A percentile compares a stretch with the other conserved stretches of the same genome.
phyloP scores from a whole-genome alignment of 2,888 invertebrate genomes.

The Plagodis dolabraria region DNA sequence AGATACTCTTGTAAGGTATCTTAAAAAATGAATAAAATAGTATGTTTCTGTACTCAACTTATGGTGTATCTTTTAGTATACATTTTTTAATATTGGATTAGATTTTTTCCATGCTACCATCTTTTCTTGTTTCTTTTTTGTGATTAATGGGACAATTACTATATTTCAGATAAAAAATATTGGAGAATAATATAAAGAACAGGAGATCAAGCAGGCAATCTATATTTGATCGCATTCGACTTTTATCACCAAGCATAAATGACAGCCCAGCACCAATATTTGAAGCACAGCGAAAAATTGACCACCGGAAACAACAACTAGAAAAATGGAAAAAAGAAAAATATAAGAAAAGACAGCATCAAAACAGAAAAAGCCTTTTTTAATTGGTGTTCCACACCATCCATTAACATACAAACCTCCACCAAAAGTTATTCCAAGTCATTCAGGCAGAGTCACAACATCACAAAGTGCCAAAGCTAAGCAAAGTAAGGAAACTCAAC shows the following conservation, averaged over 20 bases:
- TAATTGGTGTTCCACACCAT: conserved; percentile 60
- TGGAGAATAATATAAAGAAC: conserved; percentile 55
- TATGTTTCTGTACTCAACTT: no score
- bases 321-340: conserved; percentile 77
- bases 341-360: conserved; percentile 58
- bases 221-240: conserved; percentile 62
- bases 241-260: conserved; percentile 47
- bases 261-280: conserved; percentile 50
- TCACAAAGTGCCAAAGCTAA: conserved; percentile 56
- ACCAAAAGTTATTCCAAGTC: conserved; percentile 60
- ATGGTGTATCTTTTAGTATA: no score
- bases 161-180: conserved; percentile 60
- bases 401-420: conserved; percentile 62
- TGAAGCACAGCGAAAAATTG: conserved; percentile 50
- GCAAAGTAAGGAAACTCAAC: conserved; percentile 24
- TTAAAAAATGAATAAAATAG: no score
- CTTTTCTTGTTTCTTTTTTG: no score
- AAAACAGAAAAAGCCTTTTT: conserved; percentile 71
- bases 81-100: no score
- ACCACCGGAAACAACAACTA: conserved; percentile 63
- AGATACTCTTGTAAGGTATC: no score
- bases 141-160: not conserved
- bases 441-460: conserved; percentile 68
- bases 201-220: conserved; percentile 62
- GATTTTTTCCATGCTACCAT: no score